Percentiles rank a stretch among this genome's conserved stretches.
Conservation (phyloP, 2,113 vertebrate species). For the Cynocephalus volans region DNA sequence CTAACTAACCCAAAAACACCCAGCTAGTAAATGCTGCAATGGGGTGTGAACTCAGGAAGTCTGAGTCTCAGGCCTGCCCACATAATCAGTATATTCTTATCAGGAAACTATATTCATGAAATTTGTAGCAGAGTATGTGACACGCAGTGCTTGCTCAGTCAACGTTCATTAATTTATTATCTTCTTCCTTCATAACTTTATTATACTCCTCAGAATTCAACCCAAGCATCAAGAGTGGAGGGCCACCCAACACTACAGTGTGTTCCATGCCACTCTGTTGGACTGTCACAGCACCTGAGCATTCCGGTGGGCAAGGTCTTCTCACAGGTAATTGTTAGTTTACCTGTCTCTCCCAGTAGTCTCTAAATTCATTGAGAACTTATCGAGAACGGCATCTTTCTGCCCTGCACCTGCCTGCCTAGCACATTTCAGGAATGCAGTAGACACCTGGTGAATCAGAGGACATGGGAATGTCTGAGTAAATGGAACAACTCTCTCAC, state of each 20-base stretch:
- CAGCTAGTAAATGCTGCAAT: not conserved
- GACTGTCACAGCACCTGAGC: rapidly evolving
- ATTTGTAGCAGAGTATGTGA: not conserved
- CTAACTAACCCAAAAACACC: not conserved
- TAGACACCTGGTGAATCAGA: not conserved
- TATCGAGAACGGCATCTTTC: not conserved
- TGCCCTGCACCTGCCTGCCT: not conserved
- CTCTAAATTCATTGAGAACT: rapidly evolving
- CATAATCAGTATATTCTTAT: not conserved
- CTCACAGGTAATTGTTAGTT: not conserved
- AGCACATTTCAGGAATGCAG: not conserved
- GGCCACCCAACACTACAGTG: rapidly evolving
- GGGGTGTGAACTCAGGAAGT: not conserved
- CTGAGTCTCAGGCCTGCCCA: not conserved
- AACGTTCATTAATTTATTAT: not conserved
- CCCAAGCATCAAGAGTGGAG: not conserved
- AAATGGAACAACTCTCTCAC: not conserved
- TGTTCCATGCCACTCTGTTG: not conserved
- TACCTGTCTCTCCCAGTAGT: not conserved
- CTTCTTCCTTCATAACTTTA: not conserved
- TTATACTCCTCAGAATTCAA: not conserved
- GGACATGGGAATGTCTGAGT: not conserved
- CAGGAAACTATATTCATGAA: not conserved
- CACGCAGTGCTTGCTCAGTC: not conserved
- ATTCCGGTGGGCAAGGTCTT: rapidly evolving